phyloP scores from a whole-genome alignment of 2,888 invertebrate genomes.

The Ceratothoa steindachneri region DNA sequence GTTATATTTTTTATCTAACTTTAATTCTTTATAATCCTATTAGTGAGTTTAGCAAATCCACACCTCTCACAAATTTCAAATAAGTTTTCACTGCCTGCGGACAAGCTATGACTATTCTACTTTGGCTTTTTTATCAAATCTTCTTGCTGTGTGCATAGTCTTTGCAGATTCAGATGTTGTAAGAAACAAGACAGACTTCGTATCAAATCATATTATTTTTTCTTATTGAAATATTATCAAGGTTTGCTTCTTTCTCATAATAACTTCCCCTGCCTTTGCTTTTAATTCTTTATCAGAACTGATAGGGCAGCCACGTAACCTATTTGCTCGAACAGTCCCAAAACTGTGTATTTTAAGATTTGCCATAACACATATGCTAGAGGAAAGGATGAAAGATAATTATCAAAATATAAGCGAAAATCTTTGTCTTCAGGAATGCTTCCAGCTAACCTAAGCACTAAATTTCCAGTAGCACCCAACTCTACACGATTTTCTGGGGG shows the following conservation, averaged over 20 bases:
- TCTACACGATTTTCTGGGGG: slow-evolving; percentile 11
- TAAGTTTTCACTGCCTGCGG: no score
- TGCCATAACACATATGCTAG: slow-evolving; percentile 13
- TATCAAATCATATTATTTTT: neutral
- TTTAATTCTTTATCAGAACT: neutral
- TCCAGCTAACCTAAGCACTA: slow-evolving; percentile 15
- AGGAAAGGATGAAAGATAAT: slow-evolving; percentile 25
- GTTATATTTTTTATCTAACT: no score
- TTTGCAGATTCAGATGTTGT: neutral
- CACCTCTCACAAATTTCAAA: no score
- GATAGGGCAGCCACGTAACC: neutral
- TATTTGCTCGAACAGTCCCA: neutral
- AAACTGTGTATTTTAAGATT: neutral
- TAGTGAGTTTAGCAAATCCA: no score
- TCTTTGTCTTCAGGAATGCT: slow-evolving; percentile 19
- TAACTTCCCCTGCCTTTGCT: slow-evolving; percentile 12
- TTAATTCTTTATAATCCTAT: no score
- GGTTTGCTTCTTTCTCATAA: neutral
- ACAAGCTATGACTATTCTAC: no score
- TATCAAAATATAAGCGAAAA: slow-evolving; percentile 24
- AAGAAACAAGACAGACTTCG: neutral
- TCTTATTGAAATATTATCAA: neutral
- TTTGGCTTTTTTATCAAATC: neutral
- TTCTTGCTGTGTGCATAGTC: neutral
- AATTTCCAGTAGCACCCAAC: slow-evolving; percentile 23